Conservation (phyloP, 2,113 vertebrate genomes). For the Atrichornis clamosus region DNA sequence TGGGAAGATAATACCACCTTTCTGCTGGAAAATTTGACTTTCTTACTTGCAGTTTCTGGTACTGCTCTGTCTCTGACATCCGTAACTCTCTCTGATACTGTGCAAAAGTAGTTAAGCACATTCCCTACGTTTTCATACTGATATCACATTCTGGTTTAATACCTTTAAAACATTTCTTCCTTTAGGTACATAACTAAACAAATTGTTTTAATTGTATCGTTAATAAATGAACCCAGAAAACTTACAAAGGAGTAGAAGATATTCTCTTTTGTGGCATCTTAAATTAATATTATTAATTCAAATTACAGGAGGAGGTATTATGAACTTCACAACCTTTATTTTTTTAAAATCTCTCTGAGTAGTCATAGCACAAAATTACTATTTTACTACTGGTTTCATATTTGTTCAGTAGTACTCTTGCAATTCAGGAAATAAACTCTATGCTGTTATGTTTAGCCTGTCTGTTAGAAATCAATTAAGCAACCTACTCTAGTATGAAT, state of each 20-base stretch:
- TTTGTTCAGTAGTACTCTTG: neutral
- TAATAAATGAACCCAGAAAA: neutral
- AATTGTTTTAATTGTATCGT: neutral
- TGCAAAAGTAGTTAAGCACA: neutral
- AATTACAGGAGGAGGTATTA: neutral
- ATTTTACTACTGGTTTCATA: neutral
- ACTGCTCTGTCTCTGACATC: neutral
- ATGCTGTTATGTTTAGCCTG: neutral
- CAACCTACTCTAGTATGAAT: neutral
- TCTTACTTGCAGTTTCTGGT: neutral
- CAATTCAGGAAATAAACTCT: neutral
- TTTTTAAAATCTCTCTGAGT: neutral
- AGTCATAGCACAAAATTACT: neutral
- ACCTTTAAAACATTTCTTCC: neutral
- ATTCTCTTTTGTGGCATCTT: neutral
- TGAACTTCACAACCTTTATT: neutral
- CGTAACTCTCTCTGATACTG: neutral
- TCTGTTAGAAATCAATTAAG: neutral
- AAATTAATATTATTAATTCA: neutral
- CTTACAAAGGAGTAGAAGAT: neutral
- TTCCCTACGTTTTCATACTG: neutral
- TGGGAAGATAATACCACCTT: neutral
- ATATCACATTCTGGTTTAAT: neutral
- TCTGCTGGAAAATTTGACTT: neutral
- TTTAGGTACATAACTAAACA: neutral